phyloP scores from a whole-genome alignment of 1,140 invertebrate genomes.

The Euglossa dilemma region DNA sequence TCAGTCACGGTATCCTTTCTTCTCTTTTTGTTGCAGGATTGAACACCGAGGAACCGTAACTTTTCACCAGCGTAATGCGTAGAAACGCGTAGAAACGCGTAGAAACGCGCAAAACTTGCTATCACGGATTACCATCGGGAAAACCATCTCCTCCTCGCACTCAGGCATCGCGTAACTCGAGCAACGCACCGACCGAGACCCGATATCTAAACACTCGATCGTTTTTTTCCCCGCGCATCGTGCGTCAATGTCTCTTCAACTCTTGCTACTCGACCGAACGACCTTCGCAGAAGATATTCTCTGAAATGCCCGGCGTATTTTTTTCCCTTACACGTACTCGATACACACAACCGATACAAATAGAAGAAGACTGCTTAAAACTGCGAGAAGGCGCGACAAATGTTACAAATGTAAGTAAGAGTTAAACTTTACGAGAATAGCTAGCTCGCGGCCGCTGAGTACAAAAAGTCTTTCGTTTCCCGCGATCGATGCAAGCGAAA shows the following conservation, averaged over 20 bases:
- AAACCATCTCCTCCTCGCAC: background rate
- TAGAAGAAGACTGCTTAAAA: conserved; percentile 45
- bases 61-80: conserved; percentile 60
- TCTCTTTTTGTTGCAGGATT: conserved; percentile 60
- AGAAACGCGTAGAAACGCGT: conserved; percentile 34
- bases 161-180: background rate
- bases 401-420: conserved; percentile 17
- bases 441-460: conserved; percentile 50
- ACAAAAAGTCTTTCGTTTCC: conserved; percentile 56
- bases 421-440: conserved; percentile 27
- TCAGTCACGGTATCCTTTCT: background rate
- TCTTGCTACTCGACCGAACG: background rate
- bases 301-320: conserved; percentile 18
- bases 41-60: conserved; percentile 67
- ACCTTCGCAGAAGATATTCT: background rate
- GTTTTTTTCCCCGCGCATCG: background rate
- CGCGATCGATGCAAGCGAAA: conserved; percentile 18
- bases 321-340: background rate
- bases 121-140: background rate
- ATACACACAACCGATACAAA: conserved; percentile 1
- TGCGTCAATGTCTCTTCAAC: background rate
- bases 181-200: background rate
- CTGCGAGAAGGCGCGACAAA: background rate
- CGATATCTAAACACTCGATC: background rate
- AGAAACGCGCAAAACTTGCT: conserved; percentile 24